These are phyloP conservation scores for Cyanistes caeruleus DNA, from an alignment of 2,113 vertebrate species.

Conservation along the genomic window DNA sequence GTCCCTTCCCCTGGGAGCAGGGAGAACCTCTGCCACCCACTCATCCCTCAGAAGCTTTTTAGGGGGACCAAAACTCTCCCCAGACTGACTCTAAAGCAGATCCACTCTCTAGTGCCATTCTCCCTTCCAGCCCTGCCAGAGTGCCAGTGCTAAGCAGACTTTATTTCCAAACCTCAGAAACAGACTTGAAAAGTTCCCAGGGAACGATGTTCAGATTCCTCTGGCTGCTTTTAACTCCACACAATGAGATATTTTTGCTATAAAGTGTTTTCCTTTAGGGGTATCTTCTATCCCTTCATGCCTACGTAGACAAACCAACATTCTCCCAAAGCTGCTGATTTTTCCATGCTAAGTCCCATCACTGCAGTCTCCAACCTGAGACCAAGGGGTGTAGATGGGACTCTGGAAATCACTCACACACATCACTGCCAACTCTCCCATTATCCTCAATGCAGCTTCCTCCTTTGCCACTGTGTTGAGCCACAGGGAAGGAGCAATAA, in stretches of 20 bases:
- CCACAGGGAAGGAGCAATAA: neutral
- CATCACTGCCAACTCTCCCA: neutral
- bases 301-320: neutral
- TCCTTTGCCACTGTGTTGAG: neutral
- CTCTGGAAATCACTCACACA: neutral
- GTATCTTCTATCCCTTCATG: neutral
- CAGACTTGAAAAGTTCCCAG: accelerated
- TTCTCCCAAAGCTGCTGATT: neutral
- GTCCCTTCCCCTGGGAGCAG: neutral
- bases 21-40: neutral
- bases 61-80: neutral
- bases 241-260: neutral
- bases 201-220: neutral
- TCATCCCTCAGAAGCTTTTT: neutral
- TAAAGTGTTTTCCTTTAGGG: neutral
- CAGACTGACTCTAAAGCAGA: neutral
- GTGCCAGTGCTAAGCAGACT: neutral
- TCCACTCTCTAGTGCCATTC: neutral
- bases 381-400: neutral
- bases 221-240: neutral
- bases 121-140: neutral
- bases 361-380: neutral
- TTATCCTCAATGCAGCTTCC: neutral
- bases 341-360: neutral
- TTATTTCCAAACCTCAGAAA: neutral